Conservation (phyloP, 92 coral and sea anemone species). For the Galaxea fascicularis region DNA sequence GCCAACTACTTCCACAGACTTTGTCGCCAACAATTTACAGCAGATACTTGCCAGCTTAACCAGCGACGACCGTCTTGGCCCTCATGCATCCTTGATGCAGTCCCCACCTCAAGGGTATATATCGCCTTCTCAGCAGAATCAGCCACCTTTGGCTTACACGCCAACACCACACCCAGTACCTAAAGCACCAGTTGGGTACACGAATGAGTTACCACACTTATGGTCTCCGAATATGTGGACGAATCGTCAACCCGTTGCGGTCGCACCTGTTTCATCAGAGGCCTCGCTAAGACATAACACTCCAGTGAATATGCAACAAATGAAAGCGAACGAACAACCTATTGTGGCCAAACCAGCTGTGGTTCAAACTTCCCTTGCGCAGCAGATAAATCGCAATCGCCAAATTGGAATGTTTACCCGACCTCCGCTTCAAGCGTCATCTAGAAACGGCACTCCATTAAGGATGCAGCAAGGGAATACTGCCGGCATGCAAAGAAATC, state of each 20-base stretch:
- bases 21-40: slow-evolving; percentile 52
- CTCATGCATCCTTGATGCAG: neutral
- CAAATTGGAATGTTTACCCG: neutral
- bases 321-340: slow-evolving; percentile 2
- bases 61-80: slow-evolving; percentile 3
- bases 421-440: neutral
- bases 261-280: neutral
- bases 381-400: slow-evolving; percentile 1
- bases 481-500: neutral
- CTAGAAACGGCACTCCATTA: neutral
- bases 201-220: neutral
- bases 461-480: neutral
- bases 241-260: slow-evolving; percentile 7
- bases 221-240: slow-evolving; percentile 2
- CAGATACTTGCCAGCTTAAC: slow-evolving; percentile 73
- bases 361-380: neutral
- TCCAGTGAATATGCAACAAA: neutral
- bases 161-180: neutral
- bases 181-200: neutral
- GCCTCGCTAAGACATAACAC: neutral
- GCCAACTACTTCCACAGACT: slow-evolving; percentile 27
- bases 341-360: neutral
- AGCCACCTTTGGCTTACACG: slow-evolving; percentile 2
- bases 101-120: slow-evolving; percentile 23
- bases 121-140: neutral